A percentile compares a stretch with the other conserved stretches of the same genome.
Conservation (phyloP, 1,140 invertebrate genomes). For the Zaprionus lachaisei region DNA sequence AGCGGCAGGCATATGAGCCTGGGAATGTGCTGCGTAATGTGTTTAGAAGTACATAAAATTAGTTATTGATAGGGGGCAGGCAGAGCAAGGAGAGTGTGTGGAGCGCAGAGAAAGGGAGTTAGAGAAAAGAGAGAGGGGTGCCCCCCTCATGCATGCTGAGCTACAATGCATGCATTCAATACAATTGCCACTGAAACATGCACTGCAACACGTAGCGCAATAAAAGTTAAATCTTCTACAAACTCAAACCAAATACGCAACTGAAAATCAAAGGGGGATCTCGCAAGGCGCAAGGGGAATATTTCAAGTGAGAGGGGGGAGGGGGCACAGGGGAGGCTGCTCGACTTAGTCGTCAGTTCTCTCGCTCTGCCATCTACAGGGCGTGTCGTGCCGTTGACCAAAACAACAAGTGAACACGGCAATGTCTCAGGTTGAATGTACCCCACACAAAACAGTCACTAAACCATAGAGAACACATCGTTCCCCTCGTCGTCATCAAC, state of each 20-base stretch:
- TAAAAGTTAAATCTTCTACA: background rate
- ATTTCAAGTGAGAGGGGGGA: too few species aligned
- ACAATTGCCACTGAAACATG: slow-evolving; percentile 16
- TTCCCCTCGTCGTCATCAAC: slow-evolving; percentile 14
- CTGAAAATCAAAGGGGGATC: background rate
- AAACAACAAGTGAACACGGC: slow-evolving; percentile 46
- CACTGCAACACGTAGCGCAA: background rate
- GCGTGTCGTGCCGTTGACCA: slow-evolving; percentile 45
- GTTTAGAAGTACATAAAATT: slow-evolving; percentile 38
- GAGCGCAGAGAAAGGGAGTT: background rate
- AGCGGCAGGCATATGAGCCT: background rate
- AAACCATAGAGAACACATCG: slow-evolving; percentile 74
- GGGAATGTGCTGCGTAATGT: slow-evolving; percentile 5
- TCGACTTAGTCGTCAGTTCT: background rate
- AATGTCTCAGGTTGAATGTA: slow-evolving; percentile 69
- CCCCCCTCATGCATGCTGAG: slow-evolving; percentile 43
- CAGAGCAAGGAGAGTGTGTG: background rate
- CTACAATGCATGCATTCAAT: slow-evolving; percentile 28
- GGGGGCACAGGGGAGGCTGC: background rate
- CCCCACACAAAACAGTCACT: slow-evolving; percentile 50
- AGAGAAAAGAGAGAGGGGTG: too few species aligned
- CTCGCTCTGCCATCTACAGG: background rate
- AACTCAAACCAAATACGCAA: background rate
- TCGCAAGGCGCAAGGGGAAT: too few species aligned
- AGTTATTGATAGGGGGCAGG: slow-evolving; percentile 37